These are phyloP conservation scores for Taurulus bubalis DNA, from an alignment of 2,113 vertebrate species.

Conservation along the genomic window DNA sequence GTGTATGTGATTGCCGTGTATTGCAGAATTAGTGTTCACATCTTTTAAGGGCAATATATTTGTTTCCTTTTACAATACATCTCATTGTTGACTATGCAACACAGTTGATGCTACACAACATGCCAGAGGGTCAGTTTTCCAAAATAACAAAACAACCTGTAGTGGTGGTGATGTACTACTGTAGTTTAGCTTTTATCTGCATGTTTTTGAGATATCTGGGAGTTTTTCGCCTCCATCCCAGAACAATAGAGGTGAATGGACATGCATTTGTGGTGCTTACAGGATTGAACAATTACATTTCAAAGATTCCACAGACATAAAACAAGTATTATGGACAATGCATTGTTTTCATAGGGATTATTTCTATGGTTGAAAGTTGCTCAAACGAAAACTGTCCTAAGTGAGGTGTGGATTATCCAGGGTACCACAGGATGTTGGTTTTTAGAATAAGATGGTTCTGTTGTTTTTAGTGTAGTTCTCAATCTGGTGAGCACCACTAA, in stretches of 20 bases:
- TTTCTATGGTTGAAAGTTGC: neutral
- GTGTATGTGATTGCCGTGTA: neutral
- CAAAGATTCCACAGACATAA: neutral
- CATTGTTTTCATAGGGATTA: neutral
- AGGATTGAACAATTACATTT: neutral
- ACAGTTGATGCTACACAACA: neutral
- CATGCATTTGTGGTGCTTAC: neutral
- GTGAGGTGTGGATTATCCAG: neutral
- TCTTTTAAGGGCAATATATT: neutral
- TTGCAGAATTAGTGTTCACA: neutral
- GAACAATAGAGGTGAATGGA: neutral
- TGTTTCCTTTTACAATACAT: neutral
- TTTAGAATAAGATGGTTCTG: neutral
- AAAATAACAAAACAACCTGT: neutral
- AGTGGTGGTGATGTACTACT: too few relatives aligned
- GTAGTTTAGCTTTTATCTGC: neutral
- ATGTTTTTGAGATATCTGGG: neutral
- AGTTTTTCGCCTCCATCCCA: neutral
- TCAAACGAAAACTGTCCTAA: neutral
- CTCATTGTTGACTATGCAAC: neutral
- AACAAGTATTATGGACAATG: neutral
- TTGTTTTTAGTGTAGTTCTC: neutral
- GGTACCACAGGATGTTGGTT: neutral
- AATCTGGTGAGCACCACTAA: neutral
- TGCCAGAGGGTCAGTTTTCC: neutral